These are phyloP conservation scores for Drosophila nigricruria DNA, from an alignment of 2,888 invertebrate species.

Conservation along the genomic window DNA sequence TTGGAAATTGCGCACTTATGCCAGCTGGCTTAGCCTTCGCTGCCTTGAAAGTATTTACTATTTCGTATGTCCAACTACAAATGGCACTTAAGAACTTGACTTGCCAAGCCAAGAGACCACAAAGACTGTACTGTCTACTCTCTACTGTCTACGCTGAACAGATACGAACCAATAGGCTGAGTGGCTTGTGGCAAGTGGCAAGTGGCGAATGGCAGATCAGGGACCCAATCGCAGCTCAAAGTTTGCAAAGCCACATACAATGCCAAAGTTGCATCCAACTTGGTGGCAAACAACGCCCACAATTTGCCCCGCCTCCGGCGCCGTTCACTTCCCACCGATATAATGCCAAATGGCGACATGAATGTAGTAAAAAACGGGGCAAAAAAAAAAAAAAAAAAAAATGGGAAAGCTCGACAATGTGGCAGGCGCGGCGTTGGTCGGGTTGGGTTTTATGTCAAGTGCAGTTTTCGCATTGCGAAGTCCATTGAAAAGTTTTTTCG, in stretches of 20 bases:
- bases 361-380: conserved; percentile 11
- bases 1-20: conserved; percentile 11
- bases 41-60: conserved; percentile 39
- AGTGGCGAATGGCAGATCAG: conserved; percentile 23
- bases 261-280: conserved; percentile 54
- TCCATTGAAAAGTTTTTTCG: conserved; percentile 46
- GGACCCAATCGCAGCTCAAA: conserved; percentile 28
- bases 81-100: conserved; percentile 51
- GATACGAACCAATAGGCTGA: conserved; percentile 41
- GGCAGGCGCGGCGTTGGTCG: neutral
- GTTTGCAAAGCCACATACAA: conserved; percentile 52
- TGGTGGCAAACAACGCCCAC: conserved; percentile 35
- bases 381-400: neutral
- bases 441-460: conserved; percentile 46
- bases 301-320: neutral
- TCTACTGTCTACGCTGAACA: conserved; percentile 5
- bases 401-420: conserved; percentile 8
- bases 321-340: conserved; percentile 12
- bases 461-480: conserved; percentile 54
- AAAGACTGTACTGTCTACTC: conserved; percentile 15
- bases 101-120: conserved; percentile 32
- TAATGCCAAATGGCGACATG: conserved; percentile 43
- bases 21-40: conserved; percentile 11
- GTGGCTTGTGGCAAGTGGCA: conserved; percentile 2
- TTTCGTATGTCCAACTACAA: conserved; percentile 49